Percentiles rank a stretch among this genome's conserved stretches.
Conservation (phyloP, 2,888 invertebrate genomes). For the Pseudoips prasinana region DNA sequence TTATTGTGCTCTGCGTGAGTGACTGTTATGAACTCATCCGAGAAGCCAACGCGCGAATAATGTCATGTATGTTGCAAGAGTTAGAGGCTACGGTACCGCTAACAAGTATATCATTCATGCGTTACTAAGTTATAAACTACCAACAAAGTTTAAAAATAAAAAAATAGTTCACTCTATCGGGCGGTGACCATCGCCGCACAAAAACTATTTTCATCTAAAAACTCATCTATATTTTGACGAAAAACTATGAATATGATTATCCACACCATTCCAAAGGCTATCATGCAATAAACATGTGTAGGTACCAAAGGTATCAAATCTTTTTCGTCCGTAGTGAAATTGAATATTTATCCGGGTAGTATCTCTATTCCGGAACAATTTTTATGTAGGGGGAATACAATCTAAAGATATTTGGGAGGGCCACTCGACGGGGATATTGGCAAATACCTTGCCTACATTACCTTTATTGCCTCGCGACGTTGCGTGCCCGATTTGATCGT, state of each 20-base stretch:
- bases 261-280: conserved; percentile 77
- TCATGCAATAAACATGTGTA: conserved; percentile 78
- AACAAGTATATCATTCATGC: too few species aligned
- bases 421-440: conserved; percentile 78
- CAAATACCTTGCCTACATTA: conserved; percentile 80
- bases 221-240: conserved; percentile 59
- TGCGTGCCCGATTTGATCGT: conserved; percentile 68
- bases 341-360: conserved; percentile 82
- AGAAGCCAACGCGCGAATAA: too few species aligned
- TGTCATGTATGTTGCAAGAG: too few species aligned
- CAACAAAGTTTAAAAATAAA: too few species aligned
- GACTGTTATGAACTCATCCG: too few species aligned
- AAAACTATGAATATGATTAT: conserved; percentile 80
- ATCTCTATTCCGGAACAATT: conserved; percentile 81
- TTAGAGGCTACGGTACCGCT: too few species aligned
- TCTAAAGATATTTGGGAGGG: conserved; percentile 79
- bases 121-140: too few species aligned
- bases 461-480: conserved; percentile 77
- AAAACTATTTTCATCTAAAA: conserved; percentile 56
- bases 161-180: too few species aligned
- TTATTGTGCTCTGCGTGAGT: too few species aligned
- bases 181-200: conserved; percentile 41
- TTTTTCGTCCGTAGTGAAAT: conserved; percentile 81
- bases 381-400: conserved; percentile 81
- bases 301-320: conserved; percentile 80